Evolutionary conservation across 1,140 invertebrate species (phyloP).

Genomic region (Augochlora pura): DNA sequence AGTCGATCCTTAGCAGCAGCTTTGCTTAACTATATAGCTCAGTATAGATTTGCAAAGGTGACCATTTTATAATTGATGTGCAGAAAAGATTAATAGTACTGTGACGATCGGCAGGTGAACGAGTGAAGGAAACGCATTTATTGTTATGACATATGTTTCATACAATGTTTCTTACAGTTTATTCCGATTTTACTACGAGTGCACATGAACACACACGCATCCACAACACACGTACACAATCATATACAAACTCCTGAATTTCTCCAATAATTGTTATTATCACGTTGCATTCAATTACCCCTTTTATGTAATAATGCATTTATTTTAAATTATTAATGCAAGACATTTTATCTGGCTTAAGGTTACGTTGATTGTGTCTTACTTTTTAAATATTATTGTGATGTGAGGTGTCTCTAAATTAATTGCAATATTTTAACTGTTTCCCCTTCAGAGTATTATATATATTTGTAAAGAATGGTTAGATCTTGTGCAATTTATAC

Average conservation of each 20-base stretch:
- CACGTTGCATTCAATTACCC: constrained; percentile 7
- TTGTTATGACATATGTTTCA: constrained; percentile 3
- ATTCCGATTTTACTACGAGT: constrained; percentile 10
- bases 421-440: constrained; percentile 7
- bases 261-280: not conserved
- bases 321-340: constrained; percentile 9
- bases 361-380: constrained; percentile 17
- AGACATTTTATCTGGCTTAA: constrained; percentile 15
- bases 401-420: constrained; percentile 44
- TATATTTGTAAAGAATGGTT: constrained; percentile 9
- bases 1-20: constrained; percentile 36
- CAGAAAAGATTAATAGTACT: constrained; percentile 16
- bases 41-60: constrained; percentile 65
- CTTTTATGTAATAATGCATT: constrained; percentile 18
- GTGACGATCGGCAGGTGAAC: constrained; percentile 1
- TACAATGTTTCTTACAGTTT: constrained; percentile 14
- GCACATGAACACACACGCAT: not conserved
- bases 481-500: constrained; percentile 32
- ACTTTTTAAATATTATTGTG: not conserved
- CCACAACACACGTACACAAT: not conserved
- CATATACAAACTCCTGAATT: not conserved
- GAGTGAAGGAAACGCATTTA: constrained; percentile 12
- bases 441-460: constrained; percentile 25
- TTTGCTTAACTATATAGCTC: constrained; percentile 64
- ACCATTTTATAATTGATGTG: constrained; percentile 12